phyloP scores from a whole-genome alignment of 2,113 vertebrate species.

The Drymodes brunneopygia region DNA sequence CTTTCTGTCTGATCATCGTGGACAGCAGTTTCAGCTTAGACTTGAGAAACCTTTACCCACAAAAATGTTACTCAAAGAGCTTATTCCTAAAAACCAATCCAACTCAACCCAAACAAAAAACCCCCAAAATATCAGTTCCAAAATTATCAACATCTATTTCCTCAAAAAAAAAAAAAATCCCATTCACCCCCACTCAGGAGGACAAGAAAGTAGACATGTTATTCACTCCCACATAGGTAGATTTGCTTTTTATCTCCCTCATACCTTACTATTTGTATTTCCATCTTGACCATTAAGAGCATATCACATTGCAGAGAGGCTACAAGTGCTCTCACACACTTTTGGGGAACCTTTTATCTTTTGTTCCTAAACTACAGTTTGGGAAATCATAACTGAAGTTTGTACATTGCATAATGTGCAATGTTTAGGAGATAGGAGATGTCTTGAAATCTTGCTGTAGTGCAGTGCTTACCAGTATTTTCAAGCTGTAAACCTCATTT shows the following conservation, averaged over 20 bases:
- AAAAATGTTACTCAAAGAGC: background rate
- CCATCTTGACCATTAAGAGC: background rate
- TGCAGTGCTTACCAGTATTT: background rate
- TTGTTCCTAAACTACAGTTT: background rate
- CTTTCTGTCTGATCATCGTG: background rate
- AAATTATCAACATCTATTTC: background rate
- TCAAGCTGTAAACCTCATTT: background rate
- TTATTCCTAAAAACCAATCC: background rate
- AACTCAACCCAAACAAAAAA: background rate
- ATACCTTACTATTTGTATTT: background rate
- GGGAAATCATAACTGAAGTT: background rate
- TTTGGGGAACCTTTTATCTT: background rate
- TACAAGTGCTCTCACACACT: background rate
- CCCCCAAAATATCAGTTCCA: background rate
- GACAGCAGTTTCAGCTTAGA: background rate
- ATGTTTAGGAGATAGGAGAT: background rate
- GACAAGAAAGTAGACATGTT: background rate
- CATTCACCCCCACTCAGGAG: background rate
- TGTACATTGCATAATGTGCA: background rate
- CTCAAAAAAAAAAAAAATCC: background rate
- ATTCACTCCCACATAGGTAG: background rate
- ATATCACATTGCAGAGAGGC: background rate
- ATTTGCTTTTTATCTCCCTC: background rate
- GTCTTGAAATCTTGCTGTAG: background rate
- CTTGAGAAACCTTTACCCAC: background rate